These are phyloP conservation scores for Semotilus atromaculatus DNA, from an alignment of 2,797 vertebrate species.

Conservation along the genomic window DNA sequence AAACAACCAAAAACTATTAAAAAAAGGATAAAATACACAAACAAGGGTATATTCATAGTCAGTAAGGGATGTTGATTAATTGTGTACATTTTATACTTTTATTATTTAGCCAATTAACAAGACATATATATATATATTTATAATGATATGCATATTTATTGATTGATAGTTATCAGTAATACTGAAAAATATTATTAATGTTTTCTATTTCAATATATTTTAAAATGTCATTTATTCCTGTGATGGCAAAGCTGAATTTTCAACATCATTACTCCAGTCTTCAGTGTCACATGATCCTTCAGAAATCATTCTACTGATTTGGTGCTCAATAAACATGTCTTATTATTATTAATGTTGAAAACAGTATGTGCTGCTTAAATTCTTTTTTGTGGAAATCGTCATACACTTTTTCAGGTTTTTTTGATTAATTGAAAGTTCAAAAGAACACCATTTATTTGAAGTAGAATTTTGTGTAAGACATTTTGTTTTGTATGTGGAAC, in stretches of 20 bases:
- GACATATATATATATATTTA: too few relatives aligned
- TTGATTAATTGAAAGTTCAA: background rate
- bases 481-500: too few relatives aligned
- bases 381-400: background rate
- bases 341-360: background rate
- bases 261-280: background rate
- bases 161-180: too few relatives aligned
- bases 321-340: background rate
- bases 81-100: background rate
- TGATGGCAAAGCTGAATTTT: too few relatives aligned
- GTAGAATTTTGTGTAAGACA: background rate
- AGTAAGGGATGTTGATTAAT: background rate
- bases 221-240: too few relatives aligned
- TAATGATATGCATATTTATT: too few relatives aligned
- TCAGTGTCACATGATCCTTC: background rate
- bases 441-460: constrained; percentile 1
- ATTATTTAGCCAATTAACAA: too few relatives aligned
- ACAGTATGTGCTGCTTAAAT: too few relatives aligned
- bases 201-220: too few relatives aligned
- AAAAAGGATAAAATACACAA: constrained; percentile 17
- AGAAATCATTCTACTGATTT: background rate
- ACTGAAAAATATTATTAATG: too few relatives aligned
- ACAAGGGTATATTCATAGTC: background rate
- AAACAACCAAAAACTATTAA: background rate
- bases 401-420: background rate